Base-by-base conservation (phyloP, 2,888 invertebrate species). In the Mythimna lalbum region DNA sequence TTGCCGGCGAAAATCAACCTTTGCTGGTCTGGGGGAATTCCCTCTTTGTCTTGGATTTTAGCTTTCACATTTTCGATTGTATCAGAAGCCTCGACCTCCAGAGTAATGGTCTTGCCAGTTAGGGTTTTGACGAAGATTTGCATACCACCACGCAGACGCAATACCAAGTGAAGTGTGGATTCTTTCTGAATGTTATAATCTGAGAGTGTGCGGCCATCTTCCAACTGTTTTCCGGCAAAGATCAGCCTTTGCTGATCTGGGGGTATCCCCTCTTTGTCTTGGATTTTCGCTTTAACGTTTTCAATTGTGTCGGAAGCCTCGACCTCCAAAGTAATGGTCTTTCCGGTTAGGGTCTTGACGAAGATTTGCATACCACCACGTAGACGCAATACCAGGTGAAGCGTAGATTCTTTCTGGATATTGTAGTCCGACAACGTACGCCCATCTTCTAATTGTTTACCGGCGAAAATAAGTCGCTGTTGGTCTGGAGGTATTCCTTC, bases 1-100 rank as follows among this genome's bases (percentile, higher is more conserved):
- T 92, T 92, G 0, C 92, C 85, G 0, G 90, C 90, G 6, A 90
- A 90, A 6, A 90, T 90, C 1, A 90, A 53, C 0, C 90, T 31
- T 60, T 90, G 90, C 49, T 90, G 90, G 52, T 90, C 90, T 69
- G 90, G 90, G 0, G 90, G 90, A 10, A 90, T 90, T 0, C 90
- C 90, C 1, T 90, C 90, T 5, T 90, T 90, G 39, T 90, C 84
- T 0, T 84, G 90, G 0, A 90, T 90, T 75, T 90, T 90, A 0
- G 90, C 90, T 56, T 90, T 90, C 0, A 90, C 90, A 17, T 90
- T 90, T 33, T 91, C 91, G 2, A 91, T 91, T 0, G 90, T 90
- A 63, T 91, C 91, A 0, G 90, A 88, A 0, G 90, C 47, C 14
- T 90, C 90, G 0, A 90, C 90, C 19, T 90, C 90, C 0, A 90